A percentile compares a stretch with the other conserved stretches of the same genome.
Conservation (phyloP, 2,888 invertebrate genomes). For the Cryptophagus acutangulus region DNA sequence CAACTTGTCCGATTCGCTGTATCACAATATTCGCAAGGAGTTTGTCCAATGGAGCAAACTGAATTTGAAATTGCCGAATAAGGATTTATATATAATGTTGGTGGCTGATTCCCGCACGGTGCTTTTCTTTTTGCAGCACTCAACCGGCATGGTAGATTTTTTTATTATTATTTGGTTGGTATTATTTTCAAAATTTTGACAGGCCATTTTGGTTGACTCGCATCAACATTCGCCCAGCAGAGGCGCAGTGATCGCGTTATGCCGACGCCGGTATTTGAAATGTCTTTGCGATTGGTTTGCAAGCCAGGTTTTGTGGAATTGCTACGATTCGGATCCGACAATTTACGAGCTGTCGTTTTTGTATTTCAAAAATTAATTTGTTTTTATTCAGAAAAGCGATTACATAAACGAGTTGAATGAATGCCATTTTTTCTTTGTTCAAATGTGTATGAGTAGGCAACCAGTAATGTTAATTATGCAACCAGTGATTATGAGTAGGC, state of each 20-base stretch:
- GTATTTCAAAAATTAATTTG: slow-evolving; percentile 40
- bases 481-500: too few species aligned
- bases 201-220: slow-evolving; percentile 53
- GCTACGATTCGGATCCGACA: slow-evolving; percentile 45
- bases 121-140: slow-evolving; percentile 50
- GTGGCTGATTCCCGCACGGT: slow-evolving; percentile 53
- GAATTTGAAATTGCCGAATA: slow-evolving; percentile 29
- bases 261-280: slow-evolving; percentile 41
- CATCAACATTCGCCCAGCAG: slow-evolving; percentile 47
- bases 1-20: slow-evolving; percentile 45
- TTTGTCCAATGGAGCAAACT: too few species aligned
- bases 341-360: slow-evolving; percentile 52
- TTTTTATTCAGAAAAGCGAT: too few species aligned
- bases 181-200: too few species aligned
- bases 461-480: too few species aligned
- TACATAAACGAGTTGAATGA: too few species aligned
- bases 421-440: too few species aligned
- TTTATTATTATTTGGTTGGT: too few species aligned
- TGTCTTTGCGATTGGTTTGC: slow-evolving; percentile 50
- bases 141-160: slow-evolving; percentile 41
- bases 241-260: slow-evolving; percentile 52
- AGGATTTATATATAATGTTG: slow-evolving; percentile 50
- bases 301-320: slow-evolving; percentile 43
- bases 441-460: too few species aligned
- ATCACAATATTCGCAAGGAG: slow-evolving; percentile 47